Evolutionary conservation across 2,888 invertebrate genomes (phyloP), one percentile per base, ranked within the genome.

Genomic region (Adela reaumurella): DNA sequence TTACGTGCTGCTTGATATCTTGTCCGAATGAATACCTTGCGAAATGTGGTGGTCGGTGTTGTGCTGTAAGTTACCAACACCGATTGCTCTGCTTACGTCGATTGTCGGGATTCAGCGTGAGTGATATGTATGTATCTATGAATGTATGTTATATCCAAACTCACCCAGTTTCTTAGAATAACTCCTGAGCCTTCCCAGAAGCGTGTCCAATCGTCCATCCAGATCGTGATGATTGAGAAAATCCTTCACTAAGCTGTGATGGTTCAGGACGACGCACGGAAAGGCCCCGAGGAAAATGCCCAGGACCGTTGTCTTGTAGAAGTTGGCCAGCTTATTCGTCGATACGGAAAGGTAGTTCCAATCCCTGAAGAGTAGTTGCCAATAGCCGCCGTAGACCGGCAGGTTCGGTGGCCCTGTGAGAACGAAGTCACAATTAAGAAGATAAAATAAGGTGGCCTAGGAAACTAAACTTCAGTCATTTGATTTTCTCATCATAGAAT

Each of bases 361-460:
- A 53, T 82, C 69, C 29, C 81, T 65, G 49, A 81, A 61, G 41
- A 85, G 60, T 43, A 87, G 58, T 42, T 83, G 71, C 65, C 83
- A 81, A 53, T 85, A 87, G 20, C 82, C 81, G 2, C 87, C 86
- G 56, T 83, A 83, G 17, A 86, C 46, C 1, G 87, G 87, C 43
- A 87, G 61, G 18, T 80, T 78, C 1, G 83, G 83, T 2, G 86
- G 83, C 43, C 86, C 87, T 87, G 61, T 14, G 55, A n/a, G n/a
- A n/a, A n/a, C n/a, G n/a, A n/a, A n/a, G n/a, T n/a, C n/a, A n/a
- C n/a, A n/a, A n/a, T n/a, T n/a, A n/a, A n/a, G n/a, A n/a, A n/a
- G n/a, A n/a, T n/a, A n/a, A n/a, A n/a, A n/a, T n/a, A n/a, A n/a
- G n/a, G n/a, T n/a, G n/a, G n/a, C n/a, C n/a, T n/a, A n/a, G n/a